Base-by-base conservation (phyloP, 1,140 invertebrate species). In the Geopemphigus sp. region DNA sequence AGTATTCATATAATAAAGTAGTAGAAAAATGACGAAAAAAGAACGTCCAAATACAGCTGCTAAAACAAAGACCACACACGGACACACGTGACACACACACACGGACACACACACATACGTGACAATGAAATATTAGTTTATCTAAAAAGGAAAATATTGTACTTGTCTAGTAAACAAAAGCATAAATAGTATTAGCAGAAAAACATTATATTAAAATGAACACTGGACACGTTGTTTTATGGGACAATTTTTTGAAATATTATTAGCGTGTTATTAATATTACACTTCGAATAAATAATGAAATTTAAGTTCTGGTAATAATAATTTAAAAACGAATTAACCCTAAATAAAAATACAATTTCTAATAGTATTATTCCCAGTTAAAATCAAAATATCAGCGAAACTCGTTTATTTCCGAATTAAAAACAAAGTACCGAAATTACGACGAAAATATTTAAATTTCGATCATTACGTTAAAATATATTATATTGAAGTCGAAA, bases 51-150 rank as follows among this genome's bases (percentile, higher is more conserved):
- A 19, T 45, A 66, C 39, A 66, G 15, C 24, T 10, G 8, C 19
- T 56, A 19, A 56, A 56, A 56, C 54, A 56, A 56, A 19, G 54
- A 8, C 47, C 54, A 56, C 54, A 56, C 10, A n/a, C 54, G n/a
- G n/a, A n/a, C n/a, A n/a, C n/a, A n/a, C n/a, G n/a, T n/a, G n/a
- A n/a, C n/a, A n/a, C n/a, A n/a, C n/a, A n/a, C n/a, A n/a, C n/a
- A n/a, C n/a, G n/a, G n/a, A n/a, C n/a, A n/a, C n/a, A n/a, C 54
- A 56, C 54, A 56, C 10, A n/a, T 19, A 8, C n/a, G n/a, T 56
- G 54, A 66, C n/a, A 5, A 39, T 22, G n/a, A 19, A 66, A 66
- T 66, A 45, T 66, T 45, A 66, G 26, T 22, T 66, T 22, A 66
- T 66, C 11, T 15, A 22, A 66, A 66, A 45, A 66, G 4, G 17